These are phyloP conservation scores for Rhinoraja longicauda DNA, from an alignment of 2,797 vertebrate genomes.

Conservation along the genomic window DNA sequence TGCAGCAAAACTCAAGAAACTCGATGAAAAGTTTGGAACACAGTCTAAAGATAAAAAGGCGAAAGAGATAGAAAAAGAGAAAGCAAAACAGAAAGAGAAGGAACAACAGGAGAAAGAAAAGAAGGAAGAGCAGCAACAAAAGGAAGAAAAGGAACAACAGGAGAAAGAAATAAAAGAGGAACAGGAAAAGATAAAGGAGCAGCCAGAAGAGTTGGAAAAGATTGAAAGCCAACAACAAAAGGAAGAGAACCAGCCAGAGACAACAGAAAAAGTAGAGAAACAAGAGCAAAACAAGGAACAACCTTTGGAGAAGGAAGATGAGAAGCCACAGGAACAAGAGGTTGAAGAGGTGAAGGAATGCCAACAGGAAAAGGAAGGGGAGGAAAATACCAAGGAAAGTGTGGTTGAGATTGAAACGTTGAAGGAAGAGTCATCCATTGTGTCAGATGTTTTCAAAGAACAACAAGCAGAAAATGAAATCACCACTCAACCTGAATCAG, in stretches of 20 bases:
- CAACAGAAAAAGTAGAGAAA: constrained; percentile 50
- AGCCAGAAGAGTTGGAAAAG: constrained; percentile 72
- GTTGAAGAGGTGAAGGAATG: constrained; percentile 53
- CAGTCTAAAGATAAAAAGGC: constrained; percentile 56
- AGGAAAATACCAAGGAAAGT: constrained; percentile 44
- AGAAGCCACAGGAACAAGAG: constrained; percentile 47
- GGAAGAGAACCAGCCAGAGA: constrained; percentile 49
- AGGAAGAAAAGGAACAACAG: constrained; percentile 42
- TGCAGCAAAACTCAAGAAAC: constrained; percentile 88
- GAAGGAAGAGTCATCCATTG: constrained; percentile 45
- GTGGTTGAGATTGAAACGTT: constrained; percentile 41
- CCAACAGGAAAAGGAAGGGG: constrained; percentile 53
- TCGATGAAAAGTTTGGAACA: constrained; percentile 84
- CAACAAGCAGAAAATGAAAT: constrained; percentile 56
- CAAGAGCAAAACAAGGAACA: constrained; percentile 55
- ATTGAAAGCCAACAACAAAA: constrained; percentile 90
- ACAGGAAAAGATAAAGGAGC: constrained; percentile 51
- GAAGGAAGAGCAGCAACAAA: constrained; percentile 52
- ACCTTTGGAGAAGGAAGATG: constrained; percentile 80
- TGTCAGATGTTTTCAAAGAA: constrained; percentile 45
- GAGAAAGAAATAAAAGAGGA: constrained; percentile 56
- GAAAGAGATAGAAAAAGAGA: constrained; percentile 57
- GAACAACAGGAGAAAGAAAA: constrained; percentile 56
- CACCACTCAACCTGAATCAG: constrained; percentile 53
- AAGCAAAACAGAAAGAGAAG: constrained; percentile 47